Percentiles rank a stretch among this genome's conserved stretches.
Evolutionary conservation across 2,888 invertebrate genomes (phyloP).

Genomic region (Microdon myrmicae): DNA sequence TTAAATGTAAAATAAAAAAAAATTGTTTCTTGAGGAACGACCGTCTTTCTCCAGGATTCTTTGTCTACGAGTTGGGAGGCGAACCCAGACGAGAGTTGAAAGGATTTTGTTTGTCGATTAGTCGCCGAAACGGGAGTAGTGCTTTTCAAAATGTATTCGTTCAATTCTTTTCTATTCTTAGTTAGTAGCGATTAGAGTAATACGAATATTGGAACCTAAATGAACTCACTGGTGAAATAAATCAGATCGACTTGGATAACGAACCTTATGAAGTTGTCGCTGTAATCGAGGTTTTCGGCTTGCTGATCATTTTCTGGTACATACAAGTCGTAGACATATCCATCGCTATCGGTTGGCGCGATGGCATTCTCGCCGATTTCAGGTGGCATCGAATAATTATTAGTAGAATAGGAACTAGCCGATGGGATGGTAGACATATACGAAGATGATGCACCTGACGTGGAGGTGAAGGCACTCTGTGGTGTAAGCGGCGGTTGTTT

Average conservation of each 20-base stretch:
- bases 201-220: constrained; percentile 66
- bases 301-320: constrained; percentile 69
- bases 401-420: constrained; percentile 26
- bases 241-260: constrained; percentile 65
- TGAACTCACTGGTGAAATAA: constrained; percentile 62
- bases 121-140: constrained; percentile 24
- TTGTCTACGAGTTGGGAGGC: too few species aligned
- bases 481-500: constrained; percentile 54
- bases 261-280: constrained; percentile 66
- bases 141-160: constrained; percentile 45
- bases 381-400: not conserved
- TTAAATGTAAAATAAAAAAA: constrained; percentile 22
- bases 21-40: too few species aligned
- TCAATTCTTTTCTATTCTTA: constrained; percentile 44
- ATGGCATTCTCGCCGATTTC: constrained; percentile 16
- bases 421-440: not conserved
- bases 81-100: not conserved
- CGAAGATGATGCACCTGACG: constrained; percentile 1
- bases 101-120: constrained; percentile 13
- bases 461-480: constrained; percentile 2
- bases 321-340: constrained; percentile 75
- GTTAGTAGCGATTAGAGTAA: constrained; percentile 64
- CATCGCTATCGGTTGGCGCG: constrained; percentile 61
- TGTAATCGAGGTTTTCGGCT: constrained; percentile 65
- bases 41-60: too few species aligned